phyloP scores from a whole-genome alignment of 2,113 vertebrate species.

The Bucco capensis region DNA sequence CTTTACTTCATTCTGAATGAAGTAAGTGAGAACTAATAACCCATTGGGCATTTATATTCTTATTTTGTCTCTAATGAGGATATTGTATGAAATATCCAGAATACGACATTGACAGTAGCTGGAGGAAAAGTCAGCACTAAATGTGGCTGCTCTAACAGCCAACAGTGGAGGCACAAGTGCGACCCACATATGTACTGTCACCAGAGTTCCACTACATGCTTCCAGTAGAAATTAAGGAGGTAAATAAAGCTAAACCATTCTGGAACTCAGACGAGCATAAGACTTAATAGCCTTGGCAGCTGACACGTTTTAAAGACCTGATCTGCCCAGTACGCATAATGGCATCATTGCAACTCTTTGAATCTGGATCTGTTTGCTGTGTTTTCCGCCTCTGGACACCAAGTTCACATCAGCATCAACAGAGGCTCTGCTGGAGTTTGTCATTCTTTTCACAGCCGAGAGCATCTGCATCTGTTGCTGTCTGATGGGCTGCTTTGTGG shows the following conservation, averaged over 20 bases:
- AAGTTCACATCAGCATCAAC: background rate
- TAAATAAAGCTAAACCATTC: background rate
- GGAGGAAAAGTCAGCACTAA: background rate
- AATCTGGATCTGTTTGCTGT: background rate
- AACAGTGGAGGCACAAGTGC: background rate
- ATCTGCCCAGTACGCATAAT: accelerated
- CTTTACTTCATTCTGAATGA: background rate
- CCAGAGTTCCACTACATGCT: background rate
- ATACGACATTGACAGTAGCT: background rate
- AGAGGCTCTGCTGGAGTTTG: background rate
- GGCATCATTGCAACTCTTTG: background rate
- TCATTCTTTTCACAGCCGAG: background rate
- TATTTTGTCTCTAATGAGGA: background rate
- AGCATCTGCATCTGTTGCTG: background rate
- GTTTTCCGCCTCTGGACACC: background rate
- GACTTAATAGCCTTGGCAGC: background rate
- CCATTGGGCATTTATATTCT: background rate
- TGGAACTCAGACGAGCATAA: background rate
- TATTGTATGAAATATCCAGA: background rate
- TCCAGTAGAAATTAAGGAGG: background rate
- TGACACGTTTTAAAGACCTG: background rate
- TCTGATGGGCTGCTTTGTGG: accelerated
- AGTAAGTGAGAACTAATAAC: background rate
- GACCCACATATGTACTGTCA: background rate
- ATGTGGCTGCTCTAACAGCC: background rate